Evolutionary conservation across 2,113 vertebrate species (phyloP).

Genomic region (Gobiocypris rarus): DNA sequence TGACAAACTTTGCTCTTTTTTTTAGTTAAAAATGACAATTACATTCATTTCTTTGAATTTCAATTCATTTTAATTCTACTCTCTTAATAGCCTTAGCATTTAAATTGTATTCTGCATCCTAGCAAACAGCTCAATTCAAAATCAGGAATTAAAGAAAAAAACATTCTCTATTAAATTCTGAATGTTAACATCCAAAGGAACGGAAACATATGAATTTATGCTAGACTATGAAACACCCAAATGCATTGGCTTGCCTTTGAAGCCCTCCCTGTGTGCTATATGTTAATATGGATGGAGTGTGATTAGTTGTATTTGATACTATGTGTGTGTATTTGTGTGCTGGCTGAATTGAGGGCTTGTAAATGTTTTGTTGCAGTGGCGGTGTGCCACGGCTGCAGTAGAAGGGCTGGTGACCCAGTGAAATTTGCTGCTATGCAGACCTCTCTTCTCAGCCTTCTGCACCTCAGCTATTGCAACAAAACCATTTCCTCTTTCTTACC

Average conservation of each 20-base stretch:
- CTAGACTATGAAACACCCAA: neutral
- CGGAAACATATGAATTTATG: neutral
- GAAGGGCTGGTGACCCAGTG: slow-evolving; percentile 71
- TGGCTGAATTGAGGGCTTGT: slow-evolving; percentile 55
- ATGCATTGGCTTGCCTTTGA: neutral
- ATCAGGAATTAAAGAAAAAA: neutral
- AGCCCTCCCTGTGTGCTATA: neutral
- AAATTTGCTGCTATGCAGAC: slow-evolving; percentile 79
- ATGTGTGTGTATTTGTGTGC: slow-evolving; percentile 40
- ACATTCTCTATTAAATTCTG: neutral
- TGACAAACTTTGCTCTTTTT: too few species aligned
- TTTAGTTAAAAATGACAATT: too few species aligned
- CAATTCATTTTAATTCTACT: too few species aligned
- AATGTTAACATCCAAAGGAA: neutral
- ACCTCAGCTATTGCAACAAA: slow-evolving; percentile 31
- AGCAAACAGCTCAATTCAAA: neutral
- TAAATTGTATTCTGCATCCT: neutral
- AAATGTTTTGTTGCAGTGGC: slow-evolving; percentile 74
- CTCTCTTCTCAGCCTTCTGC: slow-evolving; percentile 38
- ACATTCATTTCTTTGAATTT: too few species aligned
- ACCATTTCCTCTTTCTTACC: slow-evolving; percentile 3
- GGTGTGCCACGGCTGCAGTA: slow-evolving; percentile 74
- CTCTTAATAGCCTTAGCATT: too few species aligned
- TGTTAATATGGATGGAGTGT: slow-evolving; percentile 5
- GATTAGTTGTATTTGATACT: slow-evolving; percentile 11